Conservation (phyloP, 2,113 vertebrate genomes). For the Odobenus rosmarus region DNA sequence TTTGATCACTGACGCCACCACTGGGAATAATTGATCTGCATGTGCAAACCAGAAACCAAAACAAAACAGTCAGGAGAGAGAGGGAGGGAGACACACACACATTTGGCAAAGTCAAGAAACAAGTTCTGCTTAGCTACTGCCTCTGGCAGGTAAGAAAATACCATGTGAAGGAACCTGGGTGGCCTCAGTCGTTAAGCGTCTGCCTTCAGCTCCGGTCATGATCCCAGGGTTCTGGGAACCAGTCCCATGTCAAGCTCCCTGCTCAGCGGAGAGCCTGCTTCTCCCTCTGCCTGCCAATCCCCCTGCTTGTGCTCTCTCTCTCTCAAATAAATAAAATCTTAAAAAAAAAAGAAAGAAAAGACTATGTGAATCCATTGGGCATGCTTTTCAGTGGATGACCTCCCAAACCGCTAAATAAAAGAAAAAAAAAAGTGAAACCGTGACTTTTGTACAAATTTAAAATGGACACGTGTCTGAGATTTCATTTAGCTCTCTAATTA, state of each 20-base stretch:
- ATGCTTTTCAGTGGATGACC: not conserved
- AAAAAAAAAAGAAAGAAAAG: not conserved
- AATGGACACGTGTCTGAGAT: not conserved
- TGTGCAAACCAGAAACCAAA: not conserved
- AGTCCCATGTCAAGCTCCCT: too few species aligned
- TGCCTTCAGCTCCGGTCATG: too few species aligned
- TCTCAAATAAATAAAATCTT: too few species aligned
- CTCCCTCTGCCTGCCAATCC: too few species aligned
- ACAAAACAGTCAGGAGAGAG: not conserved
- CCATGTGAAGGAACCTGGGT: not conserved
- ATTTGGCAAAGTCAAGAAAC: not conserved
- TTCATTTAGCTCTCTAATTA: not conserved
- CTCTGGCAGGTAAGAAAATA: not conserved
- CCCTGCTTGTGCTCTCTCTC: too few species aligned
- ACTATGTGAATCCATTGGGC: not conserved
- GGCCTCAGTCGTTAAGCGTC: too few species aligned
- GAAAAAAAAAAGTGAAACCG: not conserved
- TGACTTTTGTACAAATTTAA: not conserved
- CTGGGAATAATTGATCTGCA: not conserved
- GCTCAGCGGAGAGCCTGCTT: too few species aligned
- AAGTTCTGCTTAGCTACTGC: not conserved
- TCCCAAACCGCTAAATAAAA: not conserved
- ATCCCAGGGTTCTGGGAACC: too few species aligned
- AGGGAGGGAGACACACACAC: not conserved
- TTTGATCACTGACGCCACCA: not conserved